These are phyloP conservation scores for Bombycilla garrulus DNA, from an alignment of 2,113 vertebrate genomes.

Conservation along the genomic window DNA sequence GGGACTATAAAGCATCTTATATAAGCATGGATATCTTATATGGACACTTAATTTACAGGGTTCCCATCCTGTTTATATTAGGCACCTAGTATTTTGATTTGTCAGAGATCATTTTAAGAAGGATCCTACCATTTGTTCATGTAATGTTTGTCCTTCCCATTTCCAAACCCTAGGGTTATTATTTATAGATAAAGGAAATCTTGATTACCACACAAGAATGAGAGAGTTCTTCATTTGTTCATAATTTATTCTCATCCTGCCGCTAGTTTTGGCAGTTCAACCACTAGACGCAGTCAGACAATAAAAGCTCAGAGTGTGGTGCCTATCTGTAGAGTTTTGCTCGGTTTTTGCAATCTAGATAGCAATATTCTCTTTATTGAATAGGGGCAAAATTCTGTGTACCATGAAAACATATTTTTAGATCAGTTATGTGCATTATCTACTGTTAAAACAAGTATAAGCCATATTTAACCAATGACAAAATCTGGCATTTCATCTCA, in stretches of 20 bases:
- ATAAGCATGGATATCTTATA: not conserved
- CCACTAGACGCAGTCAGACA: slow-evolving; percentile 27
- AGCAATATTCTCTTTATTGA: not conserved
- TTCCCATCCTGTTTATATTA: not conserved
- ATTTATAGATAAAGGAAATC: slow-evolving; percentile 19
- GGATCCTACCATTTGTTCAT: not conserved
- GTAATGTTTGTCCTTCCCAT: not conserved
- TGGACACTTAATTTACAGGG: not conserved
- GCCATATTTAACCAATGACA: not conserved
- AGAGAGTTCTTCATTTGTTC: slow-evolving; percentile 3
- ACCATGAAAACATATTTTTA: not conserved
- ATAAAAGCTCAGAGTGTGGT: slow-evolving; percentile 46
- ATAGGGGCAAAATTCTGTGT: not conserved
- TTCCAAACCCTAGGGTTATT: not conserved
- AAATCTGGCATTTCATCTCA: not conserved
- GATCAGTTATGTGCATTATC: not conserved
- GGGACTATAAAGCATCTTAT: not conserved
- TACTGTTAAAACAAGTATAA: not conserved
- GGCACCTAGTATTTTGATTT: not conserved
- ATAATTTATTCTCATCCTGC: not conserved
- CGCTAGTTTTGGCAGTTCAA: slow-evolving; percentile 33
- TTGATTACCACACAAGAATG: not conserved
- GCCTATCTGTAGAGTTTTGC: not conserved
- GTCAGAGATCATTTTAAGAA: not conserved
- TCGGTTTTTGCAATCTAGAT: not conserved